These are phyloP conservation scores for Xyliphius kryptos DNA, from an alignment of 2,113 vertebrate species.

Conservation along the genomic window DNA sequence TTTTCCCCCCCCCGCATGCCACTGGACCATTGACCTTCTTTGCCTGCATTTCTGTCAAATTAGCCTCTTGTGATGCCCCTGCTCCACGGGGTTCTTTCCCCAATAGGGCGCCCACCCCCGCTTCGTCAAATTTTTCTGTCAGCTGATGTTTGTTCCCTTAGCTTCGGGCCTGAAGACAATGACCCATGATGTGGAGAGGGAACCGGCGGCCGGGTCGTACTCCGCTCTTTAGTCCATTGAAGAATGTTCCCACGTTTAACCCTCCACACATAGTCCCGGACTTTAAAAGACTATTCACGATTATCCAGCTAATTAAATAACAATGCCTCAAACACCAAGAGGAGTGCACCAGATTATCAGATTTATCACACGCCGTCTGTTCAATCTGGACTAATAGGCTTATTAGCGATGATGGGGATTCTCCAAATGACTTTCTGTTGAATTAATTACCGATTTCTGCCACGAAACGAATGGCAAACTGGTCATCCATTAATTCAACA, in stretches of 20 bases:
- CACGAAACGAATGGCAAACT: no score
- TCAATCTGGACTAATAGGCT: conserved; percentile 19
- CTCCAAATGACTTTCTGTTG: conserved; percentile 21
- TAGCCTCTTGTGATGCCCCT: conserved; percentile 30
- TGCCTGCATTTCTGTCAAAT: conserved; percentile 40
- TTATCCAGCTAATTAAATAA: conserved; percentile 7
- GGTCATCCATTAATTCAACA: no score
- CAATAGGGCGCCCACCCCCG: conserved; percentile 9
- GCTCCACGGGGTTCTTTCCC: conserved; percentile 16
- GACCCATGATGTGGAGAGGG: not conserved
- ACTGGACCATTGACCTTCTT: conserved; percentile 40
- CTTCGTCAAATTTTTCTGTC: conserved; percentile 9
- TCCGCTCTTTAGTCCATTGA: not conserved
- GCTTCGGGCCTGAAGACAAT: conserved; percentile 12
- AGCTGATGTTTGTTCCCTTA: conserved; percentile 3
- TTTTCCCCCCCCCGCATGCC: conserved; percentile 29
- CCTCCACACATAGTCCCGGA: no score
- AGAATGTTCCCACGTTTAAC: not conserved
- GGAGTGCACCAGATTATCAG: conserved; percentile 12
- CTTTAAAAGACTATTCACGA: no score
- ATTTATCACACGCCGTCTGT: conserved; percentile 15
- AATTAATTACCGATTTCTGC: conserved; percentile 10
- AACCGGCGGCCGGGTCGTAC: not conserved
- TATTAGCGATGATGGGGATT: not conserved
- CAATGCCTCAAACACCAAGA: conserved; percentile 11